Evolutionary conservation across 2,888 invertebrate species (phyloP).

Genomic region (Troides helena): DNA sequence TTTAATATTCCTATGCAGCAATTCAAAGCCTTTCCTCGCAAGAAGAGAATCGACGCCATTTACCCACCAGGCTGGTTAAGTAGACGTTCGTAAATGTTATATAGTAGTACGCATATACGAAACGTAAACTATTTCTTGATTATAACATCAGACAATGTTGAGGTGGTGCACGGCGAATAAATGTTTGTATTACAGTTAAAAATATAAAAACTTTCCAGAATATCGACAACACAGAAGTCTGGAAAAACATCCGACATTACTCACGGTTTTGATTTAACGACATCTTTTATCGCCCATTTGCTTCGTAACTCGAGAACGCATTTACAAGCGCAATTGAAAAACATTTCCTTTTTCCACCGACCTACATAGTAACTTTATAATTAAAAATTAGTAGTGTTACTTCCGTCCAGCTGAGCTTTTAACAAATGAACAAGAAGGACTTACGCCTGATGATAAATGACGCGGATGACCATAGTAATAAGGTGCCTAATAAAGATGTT

Average conservation of each 20-base stretch:
- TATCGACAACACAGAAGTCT: conserved; percentile 2
- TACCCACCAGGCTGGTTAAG: no score
- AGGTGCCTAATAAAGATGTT: no score
- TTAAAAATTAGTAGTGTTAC: conserved; percentile 2
- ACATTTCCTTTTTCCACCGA: conserved; percentile 5
- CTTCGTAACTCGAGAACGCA: conserved; percentile 16
- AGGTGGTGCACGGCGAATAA: not conserved
- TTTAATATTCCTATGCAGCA: no score
- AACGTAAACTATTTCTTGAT: not conserved
- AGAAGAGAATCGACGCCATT: no score
- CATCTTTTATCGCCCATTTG: conserved; percentile 28
- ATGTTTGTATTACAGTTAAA: not conserved
- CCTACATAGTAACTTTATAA: conserved; percentile 18
- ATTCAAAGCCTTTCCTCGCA: no score
- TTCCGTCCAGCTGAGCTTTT: not conserved
- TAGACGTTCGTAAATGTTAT: no score
- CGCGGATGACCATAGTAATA: no score
- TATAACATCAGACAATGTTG: not conserved
- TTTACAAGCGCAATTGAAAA: conserved; percentile 26
- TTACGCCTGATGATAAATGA: no score
- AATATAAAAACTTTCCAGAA: conserved; percentile 1
- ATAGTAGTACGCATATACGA: no score
- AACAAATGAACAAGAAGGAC: not conserved
- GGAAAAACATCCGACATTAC: conserved; percentile 17
- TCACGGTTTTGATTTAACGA: conserved; percentile 22